phyloP scores from a whole-genome alignment of 2,797 vertebrate species.

The Sebastes oblongus region DNA sequence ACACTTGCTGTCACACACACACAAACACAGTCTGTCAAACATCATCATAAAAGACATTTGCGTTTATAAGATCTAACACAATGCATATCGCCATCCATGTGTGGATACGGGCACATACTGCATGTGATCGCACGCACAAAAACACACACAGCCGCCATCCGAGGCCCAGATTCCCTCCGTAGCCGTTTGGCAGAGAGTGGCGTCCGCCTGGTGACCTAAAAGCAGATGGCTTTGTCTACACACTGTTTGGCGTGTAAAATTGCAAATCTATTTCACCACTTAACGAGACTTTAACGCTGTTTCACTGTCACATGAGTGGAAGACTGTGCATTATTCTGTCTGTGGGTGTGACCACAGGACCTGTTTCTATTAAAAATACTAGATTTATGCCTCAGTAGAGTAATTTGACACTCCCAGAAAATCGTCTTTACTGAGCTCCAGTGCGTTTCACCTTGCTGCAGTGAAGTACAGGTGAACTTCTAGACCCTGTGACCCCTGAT shows the following conservation, averaged over 20 bases:
- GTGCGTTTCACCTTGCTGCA: not conserved
- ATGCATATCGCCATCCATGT: slow-evolving; percentile 14
- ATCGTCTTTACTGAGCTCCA: not conserved
- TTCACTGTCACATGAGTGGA: not conserved
- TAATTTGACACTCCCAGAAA: not conserved
- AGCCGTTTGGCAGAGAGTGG: slow-evolving; percentile 39
- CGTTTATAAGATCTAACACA: slow-evolving; percentile 15
- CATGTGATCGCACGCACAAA: not conserved
- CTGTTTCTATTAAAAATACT: not conserved
- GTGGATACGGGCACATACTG: not conserved
- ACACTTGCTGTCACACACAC: slow-evolving; percentile 1
- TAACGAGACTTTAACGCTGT: slow-evolving; percentile 13
- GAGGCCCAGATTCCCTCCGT: slow-evolving; percentile 45
- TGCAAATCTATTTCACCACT: slow-evolving; percentile 38
- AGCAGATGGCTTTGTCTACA: slow-evolving; percentile 69
- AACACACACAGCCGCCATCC: slow-evolving; percentile 54
- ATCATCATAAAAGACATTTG: slow-evolving; percentile 11
- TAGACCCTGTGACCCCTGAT: not conserved
- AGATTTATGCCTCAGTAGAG: not conserved
- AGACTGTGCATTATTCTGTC: not conserved
- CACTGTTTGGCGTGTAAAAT: slow-evolving; percentile 38
- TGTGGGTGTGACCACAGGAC: not conserved
- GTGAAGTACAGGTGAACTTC: not conserved
- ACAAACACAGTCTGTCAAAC: not conserved
- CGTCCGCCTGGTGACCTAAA: slow-evolving; percentile 51